These are phyloP conservation scores for Elachura formosa DNA, from an alignment of 2,113 vertebrate genomes.

Conservation along the genomic window DNA sequence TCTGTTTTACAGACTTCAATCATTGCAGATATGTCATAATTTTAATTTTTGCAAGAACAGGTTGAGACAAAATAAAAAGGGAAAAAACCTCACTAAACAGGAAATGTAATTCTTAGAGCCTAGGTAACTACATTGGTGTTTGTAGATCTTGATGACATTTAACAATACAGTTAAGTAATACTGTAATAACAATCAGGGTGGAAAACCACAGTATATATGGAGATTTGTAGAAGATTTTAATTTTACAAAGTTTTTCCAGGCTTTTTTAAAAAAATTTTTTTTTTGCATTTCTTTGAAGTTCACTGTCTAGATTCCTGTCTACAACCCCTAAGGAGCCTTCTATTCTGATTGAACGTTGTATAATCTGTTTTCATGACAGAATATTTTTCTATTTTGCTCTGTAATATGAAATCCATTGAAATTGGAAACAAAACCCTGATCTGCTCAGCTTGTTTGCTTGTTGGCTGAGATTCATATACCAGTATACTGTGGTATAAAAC, in stretches of 20 bases:
- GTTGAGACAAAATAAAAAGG: neutral
- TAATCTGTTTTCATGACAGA: neutral
- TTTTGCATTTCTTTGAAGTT: neutral
- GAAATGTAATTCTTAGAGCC: neutral
- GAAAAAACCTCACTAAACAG: accelerated
- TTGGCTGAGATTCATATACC: neutral
- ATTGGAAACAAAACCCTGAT: neutral
- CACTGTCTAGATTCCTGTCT: neutral
- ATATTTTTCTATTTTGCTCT: neutral
- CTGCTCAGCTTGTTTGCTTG: neutral
- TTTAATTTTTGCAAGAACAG: neutral
- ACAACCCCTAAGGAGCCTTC: neutral
- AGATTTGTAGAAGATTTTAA: neutral
- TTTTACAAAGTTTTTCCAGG: neutral
- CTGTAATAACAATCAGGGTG: neutral
- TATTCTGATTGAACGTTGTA: neutral
- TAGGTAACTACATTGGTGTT: neutral
- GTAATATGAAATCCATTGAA: neutral
- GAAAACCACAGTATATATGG: neutral
- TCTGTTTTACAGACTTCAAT: neutral
- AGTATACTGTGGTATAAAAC: neutral
- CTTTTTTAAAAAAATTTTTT: neutral
- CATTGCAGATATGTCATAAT: neutral
- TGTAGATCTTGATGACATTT: neutral
- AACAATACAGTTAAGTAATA: neutral